Conservation (phyloP, 2,113 vertebrate genomes). For the Pelobates fuscus region DNA sequence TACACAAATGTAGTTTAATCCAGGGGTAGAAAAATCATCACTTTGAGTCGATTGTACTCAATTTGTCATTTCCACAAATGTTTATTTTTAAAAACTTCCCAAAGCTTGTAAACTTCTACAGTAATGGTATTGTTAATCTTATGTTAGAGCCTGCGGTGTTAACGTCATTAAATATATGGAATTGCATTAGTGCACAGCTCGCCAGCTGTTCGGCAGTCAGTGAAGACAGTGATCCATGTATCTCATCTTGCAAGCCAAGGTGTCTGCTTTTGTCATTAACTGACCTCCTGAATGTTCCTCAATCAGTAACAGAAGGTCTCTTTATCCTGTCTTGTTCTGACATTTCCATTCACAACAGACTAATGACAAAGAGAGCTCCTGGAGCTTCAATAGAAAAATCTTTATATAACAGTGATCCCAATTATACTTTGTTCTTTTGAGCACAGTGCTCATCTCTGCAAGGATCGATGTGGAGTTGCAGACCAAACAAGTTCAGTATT, state of each 20-base stretch:
- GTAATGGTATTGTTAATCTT: not conserved
- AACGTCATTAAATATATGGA: not conserved
- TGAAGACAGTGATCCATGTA: not conserved
- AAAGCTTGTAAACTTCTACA: not conserved
- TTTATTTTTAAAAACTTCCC: too few species aligned
- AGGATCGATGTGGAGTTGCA: not conserved
- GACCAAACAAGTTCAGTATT: too few species aligned
- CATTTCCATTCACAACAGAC: slow-evolving; percentile 1
- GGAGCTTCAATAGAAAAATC: not conserved
- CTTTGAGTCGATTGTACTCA: too few species aligned
- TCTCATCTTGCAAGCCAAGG: not conserved
- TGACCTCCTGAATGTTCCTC: not conserved
- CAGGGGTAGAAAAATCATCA: too few species aligned
- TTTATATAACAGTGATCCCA: not conserved
- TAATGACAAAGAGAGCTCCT: not conserved
- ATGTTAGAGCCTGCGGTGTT: not conserved
- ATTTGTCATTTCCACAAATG: too few species aligned
- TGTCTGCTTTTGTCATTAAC: slow-evolving; percentile 4
- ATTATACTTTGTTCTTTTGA: not conserved
- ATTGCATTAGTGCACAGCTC: not conserved
- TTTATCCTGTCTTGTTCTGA: not conserved
- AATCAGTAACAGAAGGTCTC: not conserved
- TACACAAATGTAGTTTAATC: too few species aligned
- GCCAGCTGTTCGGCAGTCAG: slow-evolving; percentile 2
- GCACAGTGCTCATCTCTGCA: not conserved